Base-by-base conservation (phyloP, 2,113 vertebrate genomes). In the Elgaria multicarinata region DNA sequence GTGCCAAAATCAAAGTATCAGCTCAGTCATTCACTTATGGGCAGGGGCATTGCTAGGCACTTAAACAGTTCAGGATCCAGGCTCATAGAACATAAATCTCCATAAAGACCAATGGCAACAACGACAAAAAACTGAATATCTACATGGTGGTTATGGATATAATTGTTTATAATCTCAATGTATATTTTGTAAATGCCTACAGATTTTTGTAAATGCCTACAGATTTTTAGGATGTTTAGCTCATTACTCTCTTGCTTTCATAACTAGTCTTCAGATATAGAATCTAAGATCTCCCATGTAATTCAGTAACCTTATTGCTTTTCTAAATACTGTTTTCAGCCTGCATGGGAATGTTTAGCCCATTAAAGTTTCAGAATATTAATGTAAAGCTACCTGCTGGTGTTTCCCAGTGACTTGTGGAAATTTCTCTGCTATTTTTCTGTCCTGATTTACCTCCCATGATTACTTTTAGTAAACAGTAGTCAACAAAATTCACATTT, bases 271-370 rank as follows among this genome's bases (percentile, higher is more conserved):
- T n/a, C 33, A 83, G 83, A 20, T 4, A 64, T 18, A 39, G 85
- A 87, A 69, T 80, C 26, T 91, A 87, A 94, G 55, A 93, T 72
- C 6, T 64, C 67, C 1, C 50, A 81, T 95, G 76, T 58, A 4
- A 85, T 95, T 91, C 92, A 22, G 20, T 85, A 84, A 95, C 3
- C 89, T 46, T 89, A 50, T 87, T 93, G 72, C 92, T 91, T 58
- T 16, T 53, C 44, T 87, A 79, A 87, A 58, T 89, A 77, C 36
- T 95, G 91, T 91, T 89, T 33, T 36, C 50, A 78, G 8, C 66
- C 75, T 77, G 46, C 91, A 4, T 94, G 87, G 84, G 91, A 74
- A 74, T 64, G 33, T 94, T 95, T 89, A 90, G 80, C 71, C 81
- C 58, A 14, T 33, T 83, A 64, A 84, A 87, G 79, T 86, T 92